phyloP scores from a whole-genome alignment of 2,888 invertebrate species.

The Polia nebulosa region DNA sequence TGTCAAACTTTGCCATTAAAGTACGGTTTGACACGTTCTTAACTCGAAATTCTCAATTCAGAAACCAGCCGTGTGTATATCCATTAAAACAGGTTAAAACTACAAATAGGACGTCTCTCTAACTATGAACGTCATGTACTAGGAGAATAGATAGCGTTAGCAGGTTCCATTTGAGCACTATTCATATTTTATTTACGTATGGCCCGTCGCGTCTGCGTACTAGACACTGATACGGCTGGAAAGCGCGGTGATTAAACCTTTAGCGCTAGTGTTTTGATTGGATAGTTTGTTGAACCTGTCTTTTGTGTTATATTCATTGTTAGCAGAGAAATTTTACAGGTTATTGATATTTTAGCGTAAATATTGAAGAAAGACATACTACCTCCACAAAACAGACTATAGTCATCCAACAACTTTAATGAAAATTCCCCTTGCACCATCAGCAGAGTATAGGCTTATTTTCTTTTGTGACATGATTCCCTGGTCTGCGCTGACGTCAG shows the following conservation, averaged over 20 bases:
- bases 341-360: background rate
- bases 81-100: slow-evolving; percentile 18
- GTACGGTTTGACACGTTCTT: too few relatives aligned
- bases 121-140: slow-evolving; percentile 30
- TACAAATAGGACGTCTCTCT: background rate
- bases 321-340: background rate
- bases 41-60: too few relatives aligned
- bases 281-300: slow-evolving; percentile 32
- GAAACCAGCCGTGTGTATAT: background rate
- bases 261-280: slow-evolving; percentile 12
- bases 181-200: slow-evolving; percentile 53
- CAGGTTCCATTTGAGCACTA: slow-evolving; percentile 40
- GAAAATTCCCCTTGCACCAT: background rate
- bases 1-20: too few relatives aligned
- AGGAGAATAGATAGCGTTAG: slow-evolving; percentile 35
- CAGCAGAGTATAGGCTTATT: background rate
- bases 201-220: slow-evolving; percentile 51
- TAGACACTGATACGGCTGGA: slow-evolving; percentile 21
- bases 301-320: background rate
- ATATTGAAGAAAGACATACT: background rate
- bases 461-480: background rate
- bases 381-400: too few relatives aligned
- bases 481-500: background rate
- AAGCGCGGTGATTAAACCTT: slow-evolving; percentile 37
- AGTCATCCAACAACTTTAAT: background rate